A percentile compares a stretch with the other conserved stretches of the same genome.
Conservation (phyloP, 1,140 invertebrate genomes). For the Protaetia brevitarsis region DNA sequence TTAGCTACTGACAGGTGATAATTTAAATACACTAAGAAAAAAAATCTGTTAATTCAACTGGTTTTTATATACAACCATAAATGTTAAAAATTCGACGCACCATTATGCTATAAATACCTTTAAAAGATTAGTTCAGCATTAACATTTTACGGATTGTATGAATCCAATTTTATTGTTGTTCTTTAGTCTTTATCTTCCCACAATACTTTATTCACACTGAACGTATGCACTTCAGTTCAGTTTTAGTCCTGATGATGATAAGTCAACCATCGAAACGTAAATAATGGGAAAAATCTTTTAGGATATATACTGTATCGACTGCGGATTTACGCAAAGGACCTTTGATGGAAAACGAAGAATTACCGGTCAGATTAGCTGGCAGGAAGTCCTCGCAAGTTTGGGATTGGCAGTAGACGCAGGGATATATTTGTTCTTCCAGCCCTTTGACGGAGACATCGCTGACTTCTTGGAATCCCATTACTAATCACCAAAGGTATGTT, state of each 20-base stretch:
- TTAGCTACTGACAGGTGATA: constrained; percentile 73
- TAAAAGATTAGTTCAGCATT: too few species aligned
- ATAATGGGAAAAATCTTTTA: constrained; percentile 42
- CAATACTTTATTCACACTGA: too few species aligned
- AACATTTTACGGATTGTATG: too few species aligned
- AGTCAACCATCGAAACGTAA: too few species aligned
- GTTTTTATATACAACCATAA: too few species aligned
- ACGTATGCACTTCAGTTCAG: too few species aligned
- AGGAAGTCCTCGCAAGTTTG: constrained; percentile 77
- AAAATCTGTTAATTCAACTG: too few species aligned
- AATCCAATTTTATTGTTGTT: too few species aligned
- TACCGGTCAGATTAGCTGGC: constrained; percentile 72
- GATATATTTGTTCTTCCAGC: constrained; percentile 69
- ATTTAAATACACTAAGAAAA: neutral
- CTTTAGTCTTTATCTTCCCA: too few species aligned
- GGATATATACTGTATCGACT: constrained; percentile 71
- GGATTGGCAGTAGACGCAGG: constrained; percentile 66
- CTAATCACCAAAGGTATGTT: constrained; percentile 60
- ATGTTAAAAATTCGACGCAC: too few species aligned
- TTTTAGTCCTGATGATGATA: too few species aligned
- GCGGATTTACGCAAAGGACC: constrained; percentile 68
- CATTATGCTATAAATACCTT: too few species aligned
- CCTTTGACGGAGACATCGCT: constrained; percentile 74
- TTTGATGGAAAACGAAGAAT: constrained; percentile 60
- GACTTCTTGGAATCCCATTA: constrained; percentile 71